Evolutionary conservation across 2,113 vertebrate species (phyloP), one percentile per base, ranked within the genome.

Genomic region (Polypterus bichir): DNA sequence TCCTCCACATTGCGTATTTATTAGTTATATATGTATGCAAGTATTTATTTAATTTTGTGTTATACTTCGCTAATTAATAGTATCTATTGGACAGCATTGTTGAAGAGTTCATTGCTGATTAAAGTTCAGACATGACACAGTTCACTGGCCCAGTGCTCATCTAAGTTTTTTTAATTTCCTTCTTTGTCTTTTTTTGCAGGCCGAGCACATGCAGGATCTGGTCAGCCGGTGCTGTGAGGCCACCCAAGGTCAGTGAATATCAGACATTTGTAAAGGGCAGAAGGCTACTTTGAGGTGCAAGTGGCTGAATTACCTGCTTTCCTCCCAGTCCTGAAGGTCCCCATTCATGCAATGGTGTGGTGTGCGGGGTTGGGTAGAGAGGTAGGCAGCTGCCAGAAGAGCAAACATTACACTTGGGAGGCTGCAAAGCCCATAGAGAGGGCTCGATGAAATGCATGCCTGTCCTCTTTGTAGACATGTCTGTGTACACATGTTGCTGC

Each of bases 211-310:
- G 54, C 68, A 62, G 67, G 73, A 61, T 63, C 65, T 76, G 0
- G 48, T 71, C 51, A 66, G 65, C 54, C 71, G 64, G 64, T 70
- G 75, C 61, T 72, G 66, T 60, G 70, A 52, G n/a, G 46, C 49
- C 0, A 63, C 69, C 0, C 68, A 69, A 53, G 75, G 75, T 81
- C 48, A 49, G 64, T 45, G 27, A 7, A 69, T 7, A 27, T 27
- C 27, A 3, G 51, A 52, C 3, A 52, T 8, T 7, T 52, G 51
- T 10, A 8, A 3, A 3, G 3, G 51, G 7, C 51, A 52, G 51
- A 7, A 58, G 8, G 5, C 4, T 58, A 11, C 56, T 45, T 44
- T 46, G 59, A 3, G 9, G 9, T 4, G 44, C 52, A 49, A 51
- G 52, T 49, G n/a, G 49, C 47, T 3, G 44, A 49, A 61, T 27